These are phyloP conservation scores for Timema podura DNA, from an alignment of 2,888 invertebrate genomes.

Conservation along the genomic window DNA sequence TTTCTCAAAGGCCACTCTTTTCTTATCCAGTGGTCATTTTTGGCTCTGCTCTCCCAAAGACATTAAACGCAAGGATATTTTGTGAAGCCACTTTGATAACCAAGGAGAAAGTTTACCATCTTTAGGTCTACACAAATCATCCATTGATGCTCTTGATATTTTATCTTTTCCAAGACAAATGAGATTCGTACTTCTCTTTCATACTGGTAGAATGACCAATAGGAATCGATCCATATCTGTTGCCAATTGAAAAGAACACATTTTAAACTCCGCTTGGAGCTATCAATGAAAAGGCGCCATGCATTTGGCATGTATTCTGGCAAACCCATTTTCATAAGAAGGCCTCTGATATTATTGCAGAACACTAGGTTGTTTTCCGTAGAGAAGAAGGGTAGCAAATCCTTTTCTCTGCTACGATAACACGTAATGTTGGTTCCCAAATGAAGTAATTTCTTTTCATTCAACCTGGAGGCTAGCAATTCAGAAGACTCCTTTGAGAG, in stretches of 20 bases:
- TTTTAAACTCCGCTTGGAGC: conserved; percentile 23
- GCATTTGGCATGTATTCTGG: conserved; percentile 15
- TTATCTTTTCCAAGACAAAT: background rate
- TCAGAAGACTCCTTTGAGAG: conserved; percentile 32
- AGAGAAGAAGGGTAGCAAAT: conserved; percentile 25
- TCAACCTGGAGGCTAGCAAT: conserved; percentile 31
- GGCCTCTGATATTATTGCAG: conserved; percentile 14
- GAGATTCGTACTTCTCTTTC: conserved; percentile 9
- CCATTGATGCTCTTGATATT: background rate
- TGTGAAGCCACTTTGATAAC: background rate
- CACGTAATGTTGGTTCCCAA: conserved; percentile 19
- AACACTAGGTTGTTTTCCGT: background rate
- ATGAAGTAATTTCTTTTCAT: conserved; percentile 30
- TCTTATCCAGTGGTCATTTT: background rate
- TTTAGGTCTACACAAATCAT: background rate
- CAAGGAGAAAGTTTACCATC: background rate
- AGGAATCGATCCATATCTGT: conserved; percentile 22
- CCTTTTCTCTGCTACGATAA: conserved; percentile 18
- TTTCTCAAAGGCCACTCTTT: background rate
- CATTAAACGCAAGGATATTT: conserved; percentile 5
- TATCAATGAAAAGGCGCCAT: conserved; percentile 21
- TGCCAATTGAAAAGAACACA: conserved; percentile 23
- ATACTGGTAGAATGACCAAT: conserved; percentile 12
- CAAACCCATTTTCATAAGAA: conserved; percentile 9
- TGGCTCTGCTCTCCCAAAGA: background rate